Evolutionary conservation across 1,140 invertebrate genomes (phyloP).

Genomic region (Drosophila auraria): DNA sequence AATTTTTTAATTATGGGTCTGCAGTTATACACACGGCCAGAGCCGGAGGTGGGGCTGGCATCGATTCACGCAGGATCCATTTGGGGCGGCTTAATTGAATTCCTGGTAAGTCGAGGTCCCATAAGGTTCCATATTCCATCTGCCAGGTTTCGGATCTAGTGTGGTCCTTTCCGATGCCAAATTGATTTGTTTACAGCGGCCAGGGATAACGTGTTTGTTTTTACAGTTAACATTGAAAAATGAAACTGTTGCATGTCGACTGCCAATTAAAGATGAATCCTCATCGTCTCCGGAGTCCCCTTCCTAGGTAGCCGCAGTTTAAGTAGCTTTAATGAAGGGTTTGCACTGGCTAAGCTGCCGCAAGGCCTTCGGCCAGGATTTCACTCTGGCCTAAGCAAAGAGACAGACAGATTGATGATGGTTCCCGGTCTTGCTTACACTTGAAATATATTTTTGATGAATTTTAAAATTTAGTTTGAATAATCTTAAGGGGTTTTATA

Average conservation of each 20-base stretch:
- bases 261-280: slow-evolving; percentile 71
- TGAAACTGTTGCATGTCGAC: slow-evolving; percentile 77
- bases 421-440: slow-evolving; percentile 19
- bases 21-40: slow-evolving; percentile 48
- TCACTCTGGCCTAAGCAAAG: slow-evolving; percentile 34
- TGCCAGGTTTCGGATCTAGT: slow-evolving; percentile 16
- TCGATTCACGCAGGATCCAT: slow-evolving; percentile 51
- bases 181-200: slow-evolving; percentile 79
- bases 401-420: slow-evolving; percentile 52
- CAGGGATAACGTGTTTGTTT: slow-evolving; percentile 77
- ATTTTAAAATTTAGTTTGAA: background rate
- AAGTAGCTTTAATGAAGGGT: slow-evolving; percentile 80
- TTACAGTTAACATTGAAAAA: slow-evolving; percentile 83
- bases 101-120: slow-evolving; percentile 44
- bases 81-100: slow-evolving; percentile 77
- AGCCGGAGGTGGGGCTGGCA: slow-evolving; percentile 33
- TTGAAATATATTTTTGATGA: background rate
- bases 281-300: slow-evolving; percentile 7
- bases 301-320: slow-evolving; percentile 59
- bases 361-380: slow-evolving; percentile 35
- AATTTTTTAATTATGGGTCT: slow-evolving; percentile 82
- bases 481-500: background rate
- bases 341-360: slow-evolving; percentile 41
- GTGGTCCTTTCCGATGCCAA: slow-evolving; percentile 64
- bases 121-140: background rate